Evolutionary conservation across 2,797 vertebrate species (phyloP).

Genomic region (Diceros bicornis): DNA sequence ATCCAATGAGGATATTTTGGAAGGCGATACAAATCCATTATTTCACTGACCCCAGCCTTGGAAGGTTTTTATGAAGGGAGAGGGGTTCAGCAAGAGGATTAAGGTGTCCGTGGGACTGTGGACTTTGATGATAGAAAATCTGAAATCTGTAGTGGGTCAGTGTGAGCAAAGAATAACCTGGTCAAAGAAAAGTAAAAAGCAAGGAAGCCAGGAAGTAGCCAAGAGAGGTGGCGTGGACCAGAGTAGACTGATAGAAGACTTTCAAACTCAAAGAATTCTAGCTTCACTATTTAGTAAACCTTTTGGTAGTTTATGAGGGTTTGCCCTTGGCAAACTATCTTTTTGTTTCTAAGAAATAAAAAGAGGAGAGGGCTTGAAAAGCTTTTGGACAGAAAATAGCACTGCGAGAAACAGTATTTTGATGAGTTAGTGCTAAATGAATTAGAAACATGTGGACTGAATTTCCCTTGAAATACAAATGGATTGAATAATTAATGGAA

Average conservation of each 20-base stretch:
- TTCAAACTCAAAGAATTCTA: slow-evolving; percentile 12
- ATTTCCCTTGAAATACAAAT: slow-evolving; percentile 87
- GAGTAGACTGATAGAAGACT: neutral
- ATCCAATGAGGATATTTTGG: neutral
- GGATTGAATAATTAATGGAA: slow-evolving; percentile 87
- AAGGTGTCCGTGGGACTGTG: neutral
- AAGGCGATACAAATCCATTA: neutral
- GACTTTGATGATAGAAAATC: neutral
- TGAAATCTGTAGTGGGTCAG: neutral
- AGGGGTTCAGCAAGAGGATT: neutral
- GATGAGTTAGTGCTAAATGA: slow-evolving; percentile 87
- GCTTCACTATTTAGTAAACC: neutral
- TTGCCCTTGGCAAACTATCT: slow-evolving; percentile 59
- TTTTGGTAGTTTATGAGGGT: slow-evolving; percentile 57
- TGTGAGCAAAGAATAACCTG: neutral
- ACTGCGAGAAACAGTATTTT: slow-evolving; percentile 85
- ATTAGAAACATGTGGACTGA: slow-evolving; percentile 86
- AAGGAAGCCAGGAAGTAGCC: neutral
- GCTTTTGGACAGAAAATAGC: slow-evolving; percentile 81
- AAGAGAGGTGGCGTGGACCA: neutral
- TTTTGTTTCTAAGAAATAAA: slow-evolving; percentile 80
- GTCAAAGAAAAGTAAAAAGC: neutral
- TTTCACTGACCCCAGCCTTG: neutral
- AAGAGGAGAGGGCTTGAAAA: slow-evolving; percentile 58
- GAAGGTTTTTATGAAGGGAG: slow-evolving; percentile 36